Base-by-base conservation (phyloP, 2,113 vertebrate genomes). In the Pyxicephalus adspersus region DNA sequence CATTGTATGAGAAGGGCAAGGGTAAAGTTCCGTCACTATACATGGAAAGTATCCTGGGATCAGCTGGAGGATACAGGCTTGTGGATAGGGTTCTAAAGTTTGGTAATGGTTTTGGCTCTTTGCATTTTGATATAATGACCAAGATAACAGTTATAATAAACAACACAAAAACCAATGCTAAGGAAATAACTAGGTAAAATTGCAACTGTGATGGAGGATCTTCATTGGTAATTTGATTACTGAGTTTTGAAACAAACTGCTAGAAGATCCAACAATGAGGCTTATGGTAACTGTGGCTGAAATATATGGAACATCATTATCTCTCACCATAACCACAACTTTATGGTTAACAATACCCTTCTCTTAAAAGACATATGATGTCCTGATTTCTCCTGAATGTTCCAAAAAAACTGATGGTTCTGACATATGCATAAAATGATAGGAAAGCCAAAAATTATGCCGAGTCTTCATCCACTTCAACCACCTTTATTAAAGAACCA, bases 251-350 rank as follows among this genome's bases (percentile, higher is more conserved):
- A 61, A 89, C 58, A 8, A 87, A 79, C 0, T 89, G 85, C 0
- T 87, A 86, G 4, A 89, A 86, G 60, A 91, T 90, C 78, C 91
- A 31, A 96, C 89, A 0, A 92, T 88, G 51, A 95, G 90, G 0
- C 92, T 91, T 31, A 96, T 60, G 0, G 90, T 94, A 63, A 93
- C 85, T 0, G 87, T 89, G 54, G 89, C 80, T 0, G 89, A 91
- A 13, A 90, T 89, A 78, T 90, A 73, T 0, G 86, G 86, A 9
- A 87, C 76, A 1, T 89, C 90, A 2, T 90, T 91, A 3, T 92
- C 92, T 50, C 86, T 91, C 67, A 93, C 88, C 1, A 87, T 86
- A 0, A 82, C 83, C 18, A 86, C 86, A 18, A 86, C 9, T 45
- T 76, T 83, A 61, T 87, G 87, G 87, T 90, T 90, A 3, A 80